A percentile compares a stretch with the other conserved stretches of the same genome.
These are phyloP conservation scores for Etheostoma nigrum DNA, from an alignment of 2,797 vertebrate species.

Conservation along the genomic window DNA sequence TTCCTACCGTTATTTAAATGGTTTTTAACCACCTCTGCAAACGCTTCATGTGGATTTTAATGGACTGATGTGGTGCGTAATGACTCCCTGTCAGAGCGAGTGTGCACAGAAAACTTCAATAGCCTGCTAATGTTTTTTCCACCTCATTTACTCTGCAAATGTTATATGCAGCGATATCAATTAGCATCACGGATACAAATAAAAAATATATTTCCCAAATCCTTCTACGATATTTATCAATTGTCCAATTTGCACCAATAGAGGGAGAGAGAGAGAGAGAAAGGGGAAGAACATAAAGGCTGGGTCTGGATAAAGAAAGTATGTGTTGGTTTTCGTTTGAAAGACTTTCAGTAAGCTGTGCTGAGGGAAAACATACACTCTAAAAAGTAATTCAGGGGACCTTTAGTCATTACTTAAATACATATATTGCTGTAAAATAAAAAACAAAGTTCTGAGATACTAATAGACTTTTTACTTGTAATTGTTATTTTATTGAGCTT, in stretches of 20 bases:
- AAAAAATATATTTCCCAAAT: slow-evolving; percentile 46
- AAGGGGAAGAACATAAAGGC: slow-evolving; percentile 36
- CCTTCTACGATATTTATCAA: slow-evolving; percentile 48
- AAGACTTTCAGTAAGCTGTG: slow-evolving; percentile 71
- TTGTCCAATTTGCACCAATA: slow-evolving; percentile 55
- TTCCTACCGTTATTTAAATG: slow-evolving; percentile 68
- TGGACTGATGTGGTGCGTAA: slow-evolving; percentile 76
- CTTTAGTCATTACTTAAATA: no score
- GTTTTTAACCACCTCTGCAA: slow-evolving; percentile 67
- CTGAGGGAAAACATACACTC: slow-evolving; percentile 67
- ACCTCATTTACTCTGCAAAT: slow-evolving; percentile 70
- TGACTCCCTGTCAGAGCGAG: slow-evolving; percentile 65
- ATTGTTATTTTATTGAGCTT: no score
- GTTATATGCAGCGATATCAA: slow-evolving; percentile 61
- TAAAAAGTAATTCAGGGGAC: no score
- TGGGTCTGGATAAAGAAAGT: slow-evolving; percentile 60
- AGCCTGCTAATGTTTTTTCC: slow-evolving; percentile 62
- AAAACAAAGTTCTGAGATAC: no score
- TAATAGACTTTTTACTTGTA: no score
- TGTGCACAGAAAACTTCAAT: slow-evolving; percentile 60
- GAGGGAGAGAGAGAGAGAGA: slow-evolving; percentile 8
- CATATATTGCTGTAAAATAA: no score
- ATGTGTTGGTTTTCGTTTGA: slow-evolving; percentile 78
- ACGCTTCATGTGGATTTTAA: slow-evolving; percentile 78
- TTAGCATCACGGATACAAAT: slow-evolving; percentile 50